Evolutionary conservation across 53 echinoderm and acorn worm genomes (phyloP).

Genomic region (Antedon mediterranea): DNA sequence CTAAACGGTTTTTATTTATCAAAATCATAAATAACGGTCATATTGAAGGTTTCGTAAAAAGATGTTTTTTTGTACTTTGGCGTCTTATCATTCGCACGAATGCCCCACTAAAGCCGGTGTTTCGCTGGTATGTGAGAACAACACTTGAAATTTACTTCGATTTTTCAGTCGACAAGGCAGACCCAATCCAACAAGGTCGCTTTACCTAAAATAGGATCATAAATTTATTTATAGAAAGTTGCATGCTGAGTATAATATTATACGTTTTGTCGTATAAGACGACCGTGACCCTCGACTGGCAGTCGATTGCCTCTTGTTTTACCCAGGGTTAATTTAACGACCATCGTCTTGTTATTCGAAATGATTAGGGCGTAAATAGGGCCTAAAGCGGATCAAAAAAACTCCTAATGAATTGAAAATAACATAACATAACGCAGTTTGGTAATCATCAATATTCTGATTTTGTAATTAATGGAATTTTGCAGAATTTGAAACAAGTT

Average conservation of each 20-base stretch:
- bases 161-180: not conserved
- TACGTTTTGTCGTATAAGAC: not conserved
- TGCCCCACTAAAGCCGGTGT: not conserved
- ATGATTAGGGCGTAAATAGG: not conserved
- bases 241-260: not conserved
- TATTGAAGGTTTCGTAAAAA: not conserved
- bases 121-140: not conserved
- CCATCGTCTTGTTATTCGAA: not conserved
- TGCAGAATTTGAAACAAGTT: no score
- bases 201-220: not conserved
- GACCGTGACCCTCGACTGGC: not conserved
- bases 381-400: not conserved
- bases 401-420: no score
- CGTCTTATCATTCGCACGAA: not conserved
- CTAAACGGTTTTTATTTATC: not conserved
- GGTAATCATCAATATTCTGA: no score
- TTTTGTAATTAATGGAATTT: no score
- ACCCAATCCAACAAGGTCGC: not conserved
- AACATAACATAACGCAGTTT: no score
- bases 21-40: not conserved
- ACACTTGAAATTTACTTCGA: not conserved
- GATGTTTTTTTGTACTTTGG: not conserved
- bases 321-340: not conserved
- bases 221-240: not conserved
- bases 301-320: not conserved